A percentile compares a stretch with the other conserved stretches of the same genome.
Evolutionary conservation across 2,113 vertebrate species (phyloP).

Genomic region (Chiloscyllium plagiosum): DNA sequence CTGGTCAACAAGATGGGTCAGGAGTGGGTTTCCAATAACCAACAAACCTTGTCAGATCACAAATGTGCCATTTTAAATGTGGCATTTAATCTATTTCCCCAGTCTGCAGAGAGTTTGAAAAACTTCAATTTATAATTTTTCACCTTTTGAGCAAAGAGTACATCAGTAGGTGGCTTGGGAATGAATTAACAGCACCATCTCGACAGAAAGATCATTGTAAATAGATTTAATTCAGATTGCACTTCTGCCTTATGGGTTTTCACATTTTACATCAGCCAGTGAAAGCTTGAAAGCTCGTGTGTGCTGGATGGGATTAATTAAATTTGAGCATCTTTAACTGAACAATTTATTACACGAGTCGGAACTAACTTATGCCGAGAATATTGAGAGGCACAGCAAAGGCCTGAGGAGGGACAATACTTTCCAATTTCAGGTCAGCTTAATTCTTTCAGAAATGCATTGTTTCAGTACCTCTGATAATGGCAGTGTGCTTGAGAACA

Average conservation of each 20-base stretch:
- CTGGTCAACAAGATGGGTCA: neutral
- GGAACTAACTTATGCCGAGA: neutral
- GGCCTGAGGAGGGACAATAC: neutral
- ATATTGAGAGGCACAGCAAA: neutral
- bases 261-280: neutral
- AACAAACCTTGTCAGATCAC: neutral
- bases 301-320: neutral
- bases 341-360: neutral
- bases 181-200: neutral
- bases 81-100: neutral
- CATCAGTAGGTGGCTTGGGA: neutral
- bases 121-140: neutral
- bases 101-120: neutral
- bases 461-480: neutral
- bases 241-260: neutral
- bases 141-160: no score
- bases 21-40: neutral
- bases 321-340: neutral
- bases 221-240: neutral
- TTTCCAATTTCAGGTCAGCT: neutral
- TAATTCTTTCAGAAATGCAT: neutral
- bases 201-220: neutral
- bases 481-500: neutral
- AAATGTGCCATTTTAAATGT: no score
- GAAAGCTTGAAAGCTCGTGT: neutral